Percentiles rank a stretch among this genome's conserved stretches.
Evolutionary conservation across 2,888 invertebrate species (phyloP).

Genomic region (Gandaritis pyraliata): DNA sequence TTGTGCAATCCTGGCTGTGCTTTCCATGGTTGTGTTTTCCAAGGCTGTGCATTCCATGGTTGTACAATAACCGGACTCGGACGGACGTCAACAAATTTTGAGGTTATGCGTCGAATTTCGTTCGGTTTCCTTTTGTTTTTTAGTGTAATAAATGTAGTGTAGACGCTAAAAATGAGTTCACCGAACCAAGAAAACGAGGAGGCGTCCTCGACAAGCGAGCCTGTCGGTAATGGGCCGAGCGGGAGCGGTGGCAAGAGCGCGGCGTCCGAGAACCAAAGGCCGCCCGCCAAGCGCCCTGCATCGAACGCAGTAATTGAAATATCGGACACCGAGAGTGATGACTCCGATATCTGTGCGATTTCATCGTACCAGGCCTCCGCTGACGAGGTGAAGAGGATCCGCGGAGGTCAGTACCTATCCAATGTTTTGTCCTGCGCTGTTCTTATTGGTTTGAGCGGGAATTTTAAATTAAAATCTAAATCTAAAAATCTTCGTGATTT

Average conservation of each 20-base stretch:
- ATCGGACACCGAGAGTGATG: constrained; percentile 79
- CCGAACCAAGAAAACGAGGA: constrained; percentile 71
- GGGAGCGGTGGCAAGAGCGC: constrained; percentile 50
- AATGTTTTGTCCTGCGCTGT: constrained; percentile 35
- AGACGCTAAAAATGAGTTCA: constrained; percentile 70
- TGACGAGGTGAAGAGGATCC: constrained; percentile 79
- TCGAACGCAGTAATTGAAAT: constrained; percentile 74
- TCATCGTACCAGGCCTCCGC: constrained; percentile 79
- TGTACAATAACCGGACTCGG: background rate
- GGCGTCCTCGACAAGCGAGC: constrained; percentile 61
- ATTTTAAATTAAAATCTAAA: constrained; percentile 47
- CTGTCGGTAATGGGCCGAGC: constrained; percentile 50
- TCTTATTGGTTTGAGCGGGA: constrained; percentile 62
- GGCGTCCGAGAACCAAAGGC: constrained; percentile 53
- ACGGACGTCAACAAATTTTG: constrained; percentile 69
- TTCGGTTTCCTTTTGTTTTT: constrained; percentile 72
- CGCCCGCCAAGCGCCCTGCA: constrained; percentile 74
- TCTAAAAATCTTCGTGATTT: too few relatives aligned
- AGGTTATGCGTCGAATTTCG: constrained; percentile 78
- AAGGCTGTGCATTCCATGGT: too few relatives aligned
- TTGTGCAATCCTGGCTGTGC: too few relatives aligned
- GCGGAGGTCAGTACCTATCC: constrained; percentile 66
- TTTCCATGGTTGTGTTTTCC: too few relatives aligned
- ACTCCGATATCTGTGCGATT: constrained; percentile 81
- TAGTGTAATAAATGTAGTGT: constrained; percentile 74